Base-by-base conservation (phyloP, 2,113 vertebrate genomes). In the Abramis brama region DNA sequence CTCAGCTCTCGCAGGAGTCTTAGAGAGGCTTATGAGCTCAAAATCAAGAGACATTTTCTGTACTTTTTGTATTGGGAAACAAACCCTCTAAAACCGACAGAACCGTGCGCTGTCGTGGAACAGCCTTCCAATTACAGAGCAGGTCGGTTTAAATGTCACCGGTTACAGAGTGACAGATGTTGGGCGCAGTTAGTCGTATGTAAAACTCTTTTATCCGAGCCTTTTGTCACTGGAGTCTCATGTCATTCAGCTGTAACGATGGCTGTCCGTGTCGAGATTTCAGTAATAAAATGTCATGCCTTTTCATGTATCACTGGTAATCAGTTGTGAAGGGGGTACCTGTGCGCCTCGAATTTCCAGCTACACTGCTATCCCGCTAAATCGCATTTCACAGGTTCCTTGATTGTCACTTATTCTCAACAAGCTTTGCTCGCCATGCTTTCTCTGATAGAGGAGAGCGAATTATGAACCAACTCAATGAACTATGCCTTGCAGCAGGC, bases 231-330 rank as follows among this genome's bases (percentile, higher is more conserved):
- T 68, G 78, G 85, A 75, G 88, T 84, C 77, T 85, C 73, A 88
- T 83, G 76, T 85, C 59, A 23, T 79, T 89, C 85, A 86, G 64
- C 80, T 82, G 84, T 87, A 19, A 57, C 10, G 1, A 70, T 71
- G 86, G 81, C 71, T 87, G 75, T 85, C 89, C 79, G 83, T 88
- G 88, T 77, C 39, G 12, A 70, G 90, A 91, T 91, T 91, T 88
- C 86, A 79, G 47, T 86, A 86, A 91, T 85, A 71, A 77, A 6
- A 78, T 82, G n/a, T 80, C 86, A 86, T 89, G 60, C 77, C 70
- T 68, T 85, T 76, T 87, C 83, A 88, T 89, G 83, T 87, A 87
- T 57, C 55, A 78, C 85, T 77, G 78, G 83, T 21, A 25, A 76
- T 25, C 21, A 68, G 23, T 89, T 79, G 50, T 39, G 66, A 33